phyloP scores from a whole-genome alignment of 1,140 invertebrate species.

The Drosophila gunungcola region DNA sequence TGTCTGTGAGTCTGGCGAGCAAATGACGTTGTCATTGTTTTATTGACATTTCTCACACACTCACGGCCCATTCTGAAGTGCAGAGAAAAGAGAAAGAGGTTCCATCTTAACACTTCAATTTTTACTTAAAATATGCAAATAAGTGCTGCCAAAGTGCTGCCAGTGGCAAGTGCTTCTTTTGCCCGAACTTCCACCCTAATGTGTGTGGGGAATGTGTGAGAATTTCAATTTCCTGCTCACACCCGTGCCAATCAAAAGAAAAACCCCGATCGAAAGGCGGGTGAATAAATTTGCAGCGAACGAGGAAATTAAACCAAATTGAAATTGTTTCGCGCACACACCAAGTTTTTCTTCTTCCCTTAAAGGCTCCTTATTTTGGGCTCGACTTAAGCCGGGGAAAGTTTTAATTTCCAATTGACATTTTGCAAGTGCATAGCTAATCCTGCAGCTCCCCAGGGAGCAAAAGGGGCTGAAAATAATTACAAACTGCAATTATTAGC shows the following conservation, averaged over 20 bases:
- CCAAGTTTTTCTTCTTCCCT: slow-evolving; percentile 13
- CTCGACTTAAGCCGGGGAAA: slow-evolving; percentile 20
- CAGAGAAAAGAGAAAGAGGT: slow-evolving; percentile 12
- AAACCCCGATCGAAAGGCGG: slow-evolving; percentile 71
- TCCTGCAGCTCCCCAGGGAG: not conserved
- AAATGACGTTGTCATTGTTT: slow-evolving; percentile 48
- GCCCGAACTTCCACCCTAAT: slow-evolving; percentile 20
- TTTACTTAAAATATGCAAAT: slow-evolving; percentile 75
- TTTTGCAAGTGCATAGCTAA: slow-evolving; percentile 44
- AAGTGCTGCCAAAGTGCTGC: slow-evolving; percentile 62
- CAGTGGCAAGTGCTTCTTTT: slow-evolving; percentile 7
- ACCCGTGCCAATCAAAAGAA: slow-evolving; percentile 74
- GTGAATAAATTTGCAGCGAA: slow-evolving; percentile 44
- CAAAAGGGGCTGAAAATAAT: slow-evolving; percentile 57
- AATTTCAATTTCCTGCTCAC: slow-evolving; percentile 76
- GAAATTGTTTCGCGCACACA: slow-evolving; percentile 69
- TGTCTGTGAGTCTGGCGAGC: slow-evolving; percentile 15
- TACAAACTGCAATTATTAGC: slow-evolving; percentile 83
- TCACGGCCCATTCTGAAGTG: not conserved
- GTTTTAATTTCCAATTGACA: slow-evolving; percentile 54
- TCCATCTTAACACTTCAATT: slow-evolving; percentile 64
- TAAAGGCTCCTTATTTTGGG: slow-evolving; percentile 19
- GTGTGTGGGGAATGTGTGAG: slow-evolving; percentile 63
- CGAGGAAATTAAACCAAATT: slow-evolving; percentile 80
- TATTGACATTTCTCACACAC: slow-evolving; percentile 17